These are phyloP conservation scores for Chymomyza procnemis DNA, from an alignment of 2,888 invertebrate genomes.

Conservation along the genomic window DNA sequence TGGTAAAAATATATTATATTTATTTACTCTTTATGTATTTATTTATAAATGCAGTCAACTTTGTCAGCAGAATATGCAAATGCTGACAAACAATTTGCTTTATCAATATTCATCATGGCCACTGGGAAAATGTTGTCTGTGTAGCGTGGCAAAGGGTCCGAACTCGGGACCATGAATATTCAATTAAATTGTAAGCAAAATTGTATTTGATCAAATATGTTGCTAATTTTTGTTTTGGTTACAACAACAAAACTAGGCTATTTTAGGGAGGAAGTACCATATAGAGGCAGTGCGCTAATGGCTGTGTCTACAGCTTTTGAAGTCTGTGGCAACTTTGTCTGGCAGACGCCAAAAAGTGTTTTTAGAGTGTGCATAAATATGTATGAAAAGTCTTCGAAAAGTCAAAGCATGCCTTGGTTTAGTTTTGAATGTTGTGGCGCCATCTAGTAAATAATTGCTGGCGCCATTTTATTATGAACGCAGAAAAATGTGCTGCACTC, in stretches of 20 bases:
- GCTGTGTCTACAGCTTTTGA: no score
- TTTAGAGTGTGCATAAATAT: no score
- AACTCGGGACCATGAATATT: conserved; percentile 49
- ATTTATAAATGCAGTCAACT: conserved; percentile 20
- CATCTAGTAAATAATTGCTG: no score
- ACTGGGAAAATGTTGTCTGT: background rate
- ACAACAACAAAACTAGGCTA: background rate
- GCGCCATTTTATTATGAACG: no score
- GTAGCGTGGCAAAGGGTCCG: conserved; percentile 18
- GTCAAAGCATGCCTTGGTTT: no score
- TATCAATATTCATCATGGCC: conserved; percentile 63
- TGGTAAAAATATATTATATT: no score
- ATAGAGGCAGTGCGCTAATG: background rate
- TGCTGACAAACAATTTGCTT: conserved; percentile 58
- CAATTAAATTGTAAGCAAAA: conserved; percentile 31
- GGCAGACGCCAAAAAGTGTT: no score
- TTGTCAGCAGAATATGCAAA: conserved; percentile 20
- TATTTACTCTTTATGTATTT: conserved; percentile 21
- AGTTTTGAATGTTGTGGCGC: no score
- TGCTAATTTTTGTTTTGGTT: conserved; percentile 39
- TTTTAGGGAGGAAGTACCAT: background rate
- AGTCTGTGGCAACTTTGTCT: no score
- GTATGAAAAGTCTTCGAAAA: no score
- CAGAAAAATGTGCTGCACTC: no score
- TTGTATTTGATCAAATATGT: conserved; percentile 43